phyloP scores from a whole-genome alignment of 2,888 invertebrate genomes.

The Gari tellinella region DNA sequence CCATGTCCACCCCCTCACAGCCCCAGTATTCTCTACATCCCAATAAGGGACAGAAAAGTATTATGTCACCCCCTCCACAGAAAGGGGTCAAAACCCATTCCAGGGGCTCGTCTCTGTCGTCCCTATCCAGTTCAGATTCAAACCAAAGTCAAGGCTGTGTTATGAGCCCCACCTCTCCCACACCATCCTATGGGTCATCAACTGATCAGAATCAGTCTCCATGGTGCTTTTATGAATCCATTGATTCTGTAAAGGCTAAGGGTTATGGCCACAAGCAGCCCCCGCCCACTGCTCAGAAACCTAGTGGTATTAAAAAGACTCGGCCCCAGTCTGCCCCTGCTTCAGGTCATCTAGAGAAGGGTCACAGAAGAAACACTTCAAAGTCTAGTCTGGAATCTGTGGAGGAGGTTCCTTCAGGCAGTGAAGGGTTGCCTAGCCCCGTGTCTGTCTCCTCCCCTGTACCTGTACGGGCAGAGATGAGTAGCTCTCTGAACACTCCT shows the following conservation, averaged over 20 bases:
- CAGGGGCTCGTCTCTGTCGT: conserved; percentile 55
- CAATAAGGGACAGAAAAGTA: conserved; percentile 22
- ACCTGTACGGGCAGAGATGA: conserved; percentile 29
- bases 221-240: conserved; percentile 32
- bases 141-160: conserved; percentile 39
- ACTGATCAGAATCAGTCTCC: conserved; percentile 25
- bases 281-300: conserved; percentile 59
- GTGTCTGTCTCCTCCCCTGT: conserved; percentile 50
- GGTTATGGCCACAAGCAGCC: conserved; percentile 38
- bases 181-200: conserved; percentile 9
- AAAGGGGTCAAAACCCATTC: conserved; percentile 52
- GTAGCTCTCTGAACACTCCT: neutral
- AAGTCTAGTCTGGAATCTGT: conserved; percentile 61
- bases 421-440: conserved; percentile 20
- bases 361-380: conserved; percentile 52
- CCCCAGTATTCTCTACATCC: conserved; percentile 33
- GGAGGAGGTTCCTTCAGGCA: conserved; percentile 36
- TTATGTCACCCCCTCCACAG: conserved; percentile 30
- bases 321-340: conserved; percentile 44
- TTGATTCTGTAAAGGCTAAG: conserved; percentile 15
- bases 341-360: conserved; percentile 38
- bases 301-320: conserved; percentile 42
- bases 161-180: conserved; percentile 42
- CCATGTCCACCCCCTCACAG: conserved; percentile 36
- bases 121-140: conserved; percentile 48